Percentiles rank a stretch among this genome's conserved stretches.
Conservation (phyloP, 2,113 vertebrate species). For the Australoheros scitulus region DNA sequence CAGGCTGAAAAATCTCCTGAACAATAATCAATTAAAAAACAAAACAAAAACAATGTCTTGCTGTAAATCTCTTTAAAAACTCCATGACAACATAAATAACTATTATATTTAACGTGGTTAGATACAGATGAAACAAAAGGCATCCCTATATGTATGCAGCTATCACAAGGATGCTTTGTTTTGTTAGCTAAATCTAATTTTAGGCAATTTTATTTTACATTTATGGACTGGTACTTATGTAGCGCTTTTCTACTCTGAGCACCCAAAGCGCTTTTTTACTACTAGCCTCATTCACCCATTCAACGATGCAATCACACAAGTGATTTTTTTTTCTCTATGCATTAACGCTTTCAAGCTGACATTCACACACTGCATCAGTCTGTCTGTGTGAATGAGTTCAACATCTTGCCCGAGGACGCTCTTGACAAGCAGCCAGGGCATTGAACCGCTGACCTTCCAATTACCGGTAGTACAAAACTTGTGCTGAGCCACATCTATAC, state of each 20-base stretch:
- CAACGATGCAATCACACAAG: not conserved
- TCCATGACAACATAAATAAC: not conserved
- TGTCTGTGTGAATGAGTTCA: too few species aligned
- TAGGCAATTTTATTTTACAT: not conserved
- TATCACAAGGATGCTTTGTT: not conserved
- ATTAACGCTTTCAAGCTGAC: not conserved
- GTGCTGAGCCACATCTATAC: not conserved
- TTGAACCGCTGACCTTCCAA: not conserved
- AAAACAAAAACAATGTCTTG: not conserved
- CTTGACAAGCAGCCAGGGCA: not conserved
- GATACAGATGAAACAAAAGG: not conserved
- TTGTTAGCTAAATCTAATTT: conserved; percentile 8
- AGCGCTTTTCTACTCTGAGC: too few species aligned
- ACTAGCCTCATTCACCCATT: not conserved
- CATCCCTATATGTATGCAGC: not conserved
- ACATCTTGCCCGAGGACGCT: not conserved
- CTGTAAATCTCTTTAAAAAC: not conserved
- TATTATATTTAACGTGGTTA: not conserved
- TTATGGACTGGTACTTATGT: too few species aligned
- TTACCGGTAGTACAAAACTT: not conserved
- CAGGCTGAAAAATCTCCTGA: not conserved
- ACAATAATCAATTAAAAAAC: not conserved
- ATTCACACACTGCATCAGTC: not conserved
- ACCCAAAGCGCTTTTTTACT: too few species aligned
- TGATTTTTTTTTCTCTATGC: not conserved